A percentile compares a stretch with the other conserved stretches of the same genome.
These are phyloP conservation scores for Lycophotia porphyrea DNA, from an alignment of 2,888 invertebrate genomes.

Conservation along the genomic window DNA sequence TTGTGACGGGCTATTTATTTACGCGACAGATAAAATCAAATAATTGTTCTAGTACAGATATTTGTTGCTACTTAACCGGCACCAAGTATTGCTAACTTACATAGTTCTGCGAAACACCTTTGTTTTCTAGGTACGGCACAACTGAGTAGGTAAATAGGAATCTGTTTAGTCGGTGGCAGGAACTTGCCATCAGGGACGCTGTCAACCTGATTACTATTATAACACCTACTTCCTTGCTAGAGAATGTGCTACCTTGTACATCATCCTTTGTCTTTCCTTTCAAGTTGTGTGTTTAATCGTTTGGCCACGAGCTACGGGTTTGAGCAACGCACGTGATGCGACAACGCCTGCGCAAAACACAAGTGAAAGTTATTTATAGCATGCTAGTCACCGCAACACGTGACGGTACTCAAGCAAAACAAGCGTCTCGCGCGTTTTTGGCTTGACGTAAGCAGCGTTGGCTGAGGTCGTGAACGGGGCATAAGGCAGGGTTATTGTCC, in stretches of 20 bases:
- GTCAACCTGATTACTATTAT: slow-evolving; percentile 3
- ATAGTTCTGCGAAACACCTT: not conserved
- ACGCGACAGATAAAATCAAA: not conserved
- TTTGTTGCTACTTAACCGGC: not conserved
- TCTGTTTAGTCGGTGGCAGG: not conserved
- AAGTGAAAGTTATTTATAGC: not conserved
- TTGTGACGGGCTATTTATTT: not conserved
- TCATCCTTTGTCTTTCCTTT: not conserved
- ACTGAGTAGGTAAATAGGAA: not conserved
- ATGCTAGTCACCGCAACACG: not conserved
- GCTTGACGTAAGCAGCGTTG: not conserved
- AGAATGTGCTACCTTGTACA: not conserved
- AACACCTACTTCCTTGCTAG: not conserved
- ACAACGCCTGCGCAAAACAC: not conserved
- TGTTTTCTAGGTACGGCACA: not conserved
- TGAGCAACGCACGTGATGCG: not conserved
- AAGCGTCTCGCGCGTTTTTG: not conserved
- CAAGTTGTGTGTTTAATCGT: not conserved
- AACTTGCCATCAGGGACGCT: not conserved
- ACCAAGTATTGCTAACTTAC: not conserved
- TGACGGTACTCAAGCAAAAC: not conserved
- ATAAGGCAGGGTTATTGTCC: not conserved
- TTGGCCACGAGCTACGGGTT: not conserved
- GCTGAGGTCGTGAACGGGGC: not conserved
- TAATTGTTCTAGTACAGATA: not conserved